Evolutionary conservation across 2,888 invertebrate genomes (phyloP).

Genomic region (Pristionchus mayeri): DNA sequence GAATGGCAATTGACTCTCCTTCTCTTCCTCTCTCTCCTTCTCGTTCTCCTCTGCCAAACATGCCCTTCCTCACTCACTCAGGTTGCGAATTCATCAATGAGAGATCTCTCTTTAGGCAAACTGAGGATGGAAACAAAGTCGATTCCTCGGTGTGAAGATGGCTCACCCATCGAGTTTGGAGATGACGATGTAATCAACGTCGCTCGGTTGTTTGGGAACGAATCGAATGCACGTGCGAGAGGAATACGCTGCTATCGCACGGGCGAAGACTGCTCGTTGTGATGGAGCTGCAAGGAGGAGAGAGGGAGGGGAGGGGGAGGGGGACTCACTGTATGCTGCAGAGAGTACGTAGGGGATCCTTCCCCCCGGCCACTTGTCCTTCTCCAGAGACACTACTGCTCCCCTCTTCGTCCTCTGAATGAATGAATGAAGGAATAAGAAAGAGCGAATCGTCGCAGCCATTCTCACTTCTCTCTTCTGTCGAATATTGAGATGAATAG

Average conservation of each 20-base stretch:
- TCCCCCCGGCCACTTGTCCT: slow-evolving; percentile 71
- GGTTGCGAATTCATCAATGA: no score
- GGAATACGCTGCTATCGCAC: slow-evolving; percentile 80
- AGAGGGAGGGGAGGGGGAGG: slow-evolving; percentile 12
- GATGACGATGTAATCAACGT: slow-evolving; percentile 73
- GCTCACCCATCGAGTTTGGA: slow-evolving; percentile 60
- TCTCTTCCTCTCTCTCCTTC: no score
- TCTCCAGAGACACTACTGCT: slow-evolving; percentile 72
- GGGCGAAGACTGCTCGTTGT: slow-evolving; percentile 78
- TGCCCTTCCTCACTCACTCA: no score
- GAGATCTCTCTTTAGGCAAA: no score
- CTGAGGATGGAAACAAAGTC: background rate
- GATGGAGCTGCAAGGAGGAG: slow-evolving; percentile 68
- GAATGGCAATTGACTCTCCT: no score
- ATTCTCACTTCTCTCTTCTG: background rate
- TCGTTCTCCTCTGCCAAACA: no score
- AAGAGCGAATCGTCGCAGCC: background rate
- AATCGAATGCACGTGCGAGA: slow-evolving; percentile 67
- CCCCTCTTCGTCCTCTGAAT: slow-evolving; percentile 69
- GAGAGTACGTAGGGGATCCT: slow-evolving; percentile 70
- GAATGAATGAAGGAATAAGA: slow-evolving; percentile 47
- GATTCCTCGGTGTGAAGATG: slow-evolving; percentile 65
- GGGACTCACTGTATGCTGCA: background rate
- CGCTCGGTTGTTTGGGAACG: slow-evolving; percentile 73
- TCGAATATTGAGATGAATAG: background rate